These are phyloP conservation scores for Chelon labrosus DNA, from an alignment of 2,797 vertebrate species.

Conservation along the genomic window DNA sequence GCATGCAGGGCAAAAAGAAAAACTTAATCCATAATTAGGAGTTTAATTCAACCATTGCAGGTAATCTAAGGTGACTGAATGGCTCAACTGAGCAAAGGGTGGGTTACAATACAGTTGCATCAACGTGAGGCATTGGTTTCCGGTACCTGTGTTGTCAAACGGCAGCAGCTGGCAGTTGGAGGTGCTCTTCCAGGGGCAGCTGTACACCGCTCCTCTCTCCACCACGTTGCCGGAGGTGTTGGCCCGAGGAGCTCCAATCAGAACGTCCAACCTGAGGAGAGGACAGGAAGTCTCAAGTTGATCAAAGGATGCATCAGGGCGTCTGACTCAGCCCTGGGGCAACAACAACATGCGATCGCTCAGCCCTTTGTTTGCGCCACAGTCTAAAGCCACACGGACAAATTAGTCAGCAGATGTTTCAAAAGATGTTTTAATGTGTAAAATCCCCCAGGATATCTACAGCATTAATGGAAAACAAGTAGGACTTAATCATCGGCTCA, in stretches of 20 bases:
- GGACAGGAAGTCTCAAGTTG: not conserved
- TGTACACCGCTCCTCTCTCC: conserved; percentile 85
- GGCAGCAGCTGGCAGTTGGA: conserved; percentile 70
- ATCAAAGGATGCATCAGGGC: not conserved
- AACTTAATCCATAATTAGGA: too few relatives aligned
- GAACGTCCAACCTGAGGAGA: conserved; percentile 77
- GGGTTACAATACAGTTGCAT: not conserved
- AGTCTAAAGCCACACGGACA: too few relatives aligned
- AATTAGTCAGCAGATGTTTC: too few relatives aligned
- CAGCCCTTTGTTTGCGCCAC: too few relatives aligned
- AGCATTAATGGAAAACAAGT: too few relatives aligned
- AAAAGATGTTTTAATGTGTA: too few relatives aligned
- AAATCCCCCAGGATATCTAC: too few relatives aligned
- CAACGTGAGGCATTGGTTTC: not conserved
- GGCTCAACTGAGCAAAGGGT: not conserved
- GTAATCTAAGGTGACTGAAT: not conserved
- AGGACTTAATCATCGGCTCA: too few relatives aligned
- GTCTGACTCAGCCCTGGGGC: too few relatives aligned
- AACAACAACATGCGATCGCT: too few relatives aligned
- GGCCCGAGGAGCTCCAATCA: conserved; percentile 84
- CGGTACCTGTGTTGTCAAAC: conserved; percentile 81
- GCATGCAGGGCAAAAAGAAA: too few relatives aligned
- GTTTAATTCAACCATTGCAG: not conserved
- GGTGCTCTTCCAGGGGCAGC: conserved; percentile 77
- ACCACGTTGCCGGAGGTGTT: conserved; percentile 71